Base-by-base conservation (phyloP, 2,888 invertebrate species). In the Epirrhoe alternata region DNA sequence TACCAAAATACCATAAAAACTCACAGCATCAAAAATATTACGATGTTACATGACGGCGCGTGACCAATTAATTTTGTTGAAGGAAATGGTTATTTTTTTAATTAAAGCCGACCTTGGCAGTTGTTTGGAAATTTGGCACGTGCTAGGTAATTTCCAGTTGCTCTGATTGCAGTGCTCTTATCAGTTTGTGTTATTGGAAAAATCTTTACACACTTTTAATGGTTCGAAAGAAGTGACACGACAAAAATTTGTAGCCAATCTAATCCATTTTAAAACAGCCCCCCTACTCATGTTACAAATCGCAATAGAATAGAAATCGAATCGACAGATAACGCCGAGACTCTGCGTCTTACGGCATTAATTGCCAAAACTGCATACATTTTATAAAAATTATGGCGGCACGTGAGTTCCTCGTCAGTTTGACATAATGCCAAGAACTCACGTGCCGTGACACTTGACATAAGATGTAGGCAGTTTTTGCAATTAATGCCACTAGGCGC, bases 1-100 rank as follows among this genome's bases (percentile, higher is more conserved):
- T 24, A 24, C 24, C 3, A 2, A 2, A 24, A 24, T 24, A 42
- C 38, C 38, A 42, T 42, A 4, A 1, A 42, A 42, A 42, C 12
- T 42, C 38, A 10, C 38, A 42, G 38, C 38, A 42, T 42, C 12
- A 42, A 12, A 12, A 12, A 12, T 42, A 42, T 12, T 5, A 42
- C 12, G 12, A 5, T 2, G 38, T 42, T 42, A 42, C 38, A 45
- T 42, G 31, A 30, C 30, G 35, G 16, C 42, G 33, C 42, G 54
- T 61, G 49, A 24, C 47, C 33, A 54, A 54, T 50, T 57, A 45
- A 47, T 52, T 62, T 45, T 45, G 57, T 52, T 51, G 52, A 33
- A 47, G 47, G 50, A 62, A 63, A 47, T 63, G 1, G 33, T 61
- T 57, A 58, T 58, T 58, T 42, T 38, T 42, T 47, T 66, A 66